These are phyloP conservation scores for Muscina levida DNA, from an alignment of 2,888 invertebrate genomes.

Conservation along the genomic window DNA sequence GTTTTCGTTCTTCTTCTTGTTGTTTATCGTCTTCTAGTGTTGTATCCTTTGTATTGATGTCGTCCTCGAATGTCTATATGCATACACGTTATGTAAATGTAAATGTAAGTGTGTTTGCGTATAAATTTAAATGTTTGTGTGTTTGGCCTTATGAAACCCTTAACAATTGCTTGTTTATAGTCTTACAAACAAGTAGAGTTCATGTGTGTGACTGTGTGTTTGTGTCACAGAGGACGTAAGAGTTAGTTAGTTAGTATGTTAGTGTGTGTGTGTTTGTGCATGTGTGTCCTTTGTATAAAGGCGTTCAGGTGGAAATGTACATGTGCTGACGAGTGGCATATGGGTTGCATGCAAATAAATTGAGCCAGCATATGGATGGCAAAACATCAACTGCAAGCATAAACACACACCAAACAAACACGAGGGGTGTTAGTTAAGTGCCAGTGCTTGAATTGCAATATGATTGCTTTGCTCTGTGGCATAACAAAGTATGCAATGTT, in stretches of 20 bases:
- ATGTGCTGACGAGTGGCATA: slow-evolving; percentile 65
- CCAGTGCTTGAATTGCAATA: too few species aligned
- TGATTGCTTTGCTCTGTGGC: too few species aligned
- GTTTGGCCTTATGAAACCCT: slow-evolving; percentile 44
- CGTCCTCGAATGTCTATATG: neutral
- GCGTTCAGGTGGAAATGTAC: slow-evolving; percentile 65
- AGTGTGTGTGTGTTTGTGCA: slow-evolving; percentile 5
- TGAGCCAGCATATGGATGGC: slow-evolving; percentile 60
- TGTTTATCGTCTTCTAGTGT: neutral
- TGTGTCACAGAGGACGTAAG: neutral
- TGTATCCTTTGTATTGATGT: slow-evolving; percentile 5
- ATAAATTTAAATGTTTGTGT: neutral
- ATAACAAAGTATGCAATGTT: too few species aligned
- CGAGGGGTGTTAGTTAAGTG: neutral
- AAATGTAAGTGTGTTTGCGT: neutral
- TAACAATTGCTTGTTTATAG: slow-evolving; percentile 60
- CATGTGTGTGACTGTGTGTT: neutral
- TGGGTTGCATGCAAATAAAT: slow-evolving; percentile 64
- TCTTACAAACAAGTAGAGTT: slow-evolving; percentile 51
- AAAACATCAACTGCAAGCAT: slow-evolving; percentile 34
- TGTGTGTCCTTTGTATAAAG: slow-evolving; percentile 50
- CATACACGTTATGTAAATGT: too few species aligned
- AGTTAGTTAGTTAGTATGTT: slow-evolving; percentile 23
- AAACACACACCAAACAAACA: slow-evolving; percentile 10
- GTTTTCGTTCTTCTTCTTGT: neutral